Percentiles rank a stretch among this genome's conserved stretches.
These are phyloP conservation scores for Ctenodactylus gundi DNA, from an alignment of 2,113 vertebrate species.

Conservation along the genomic window DNA sequence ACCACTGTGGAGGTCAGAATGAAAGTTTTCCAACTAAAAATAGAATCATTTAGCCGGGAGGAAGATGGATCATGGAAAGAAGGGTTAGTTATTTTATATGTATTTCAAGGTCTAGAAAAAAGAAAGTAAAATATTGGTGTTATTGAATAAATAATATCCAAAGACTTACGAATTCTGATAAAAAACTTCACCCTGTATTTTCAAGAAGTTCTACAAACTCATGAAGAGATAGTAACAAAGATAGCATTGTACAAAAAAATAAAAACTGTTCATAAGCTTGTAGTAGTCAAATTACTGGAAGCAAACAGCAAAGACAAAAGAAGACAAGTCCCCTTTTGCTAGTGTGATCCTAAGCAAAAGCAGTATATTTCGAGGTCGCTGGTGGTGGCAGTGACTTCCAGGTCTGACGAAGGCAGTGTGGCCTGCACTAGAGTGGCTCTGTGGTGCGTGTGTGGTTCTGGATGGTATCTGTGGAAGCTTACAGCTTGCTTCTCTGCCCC, in stretches of 20 bases:
- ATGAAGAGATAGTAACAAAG: constrained; percentile 1
- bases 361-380: background rate
- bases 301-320: background rate
- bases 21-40: too few species aligned
- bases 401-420: background rate
- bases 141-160: constrained; percentile 3
- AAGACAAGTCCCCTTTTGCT: background rate
- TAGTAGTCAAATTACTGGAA: background rate
- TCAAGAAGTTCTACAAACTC: constrained; percentile 14
- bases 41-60: too few species aligned
- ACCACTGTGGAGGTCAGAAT: too few species aligned
- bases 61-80: background rate
- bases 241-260: too few species aligned
- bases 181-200: background rate
- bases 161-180: constrained; percentile 3
- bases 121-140: background rate
- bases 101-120: background rate
- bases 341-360: background rate
- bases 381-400: background rate
- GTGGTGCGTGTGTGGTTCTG: background rate
- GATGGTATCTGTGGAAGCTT: background rate
- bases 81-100: too few species aligned
- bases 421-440: background rate
- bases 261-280: background rate
- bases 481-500: background rate